Base-by-base conservation (phyloP, 2,888 invertebrate genomes). In the Conops quadrifasciatus region DNA sequence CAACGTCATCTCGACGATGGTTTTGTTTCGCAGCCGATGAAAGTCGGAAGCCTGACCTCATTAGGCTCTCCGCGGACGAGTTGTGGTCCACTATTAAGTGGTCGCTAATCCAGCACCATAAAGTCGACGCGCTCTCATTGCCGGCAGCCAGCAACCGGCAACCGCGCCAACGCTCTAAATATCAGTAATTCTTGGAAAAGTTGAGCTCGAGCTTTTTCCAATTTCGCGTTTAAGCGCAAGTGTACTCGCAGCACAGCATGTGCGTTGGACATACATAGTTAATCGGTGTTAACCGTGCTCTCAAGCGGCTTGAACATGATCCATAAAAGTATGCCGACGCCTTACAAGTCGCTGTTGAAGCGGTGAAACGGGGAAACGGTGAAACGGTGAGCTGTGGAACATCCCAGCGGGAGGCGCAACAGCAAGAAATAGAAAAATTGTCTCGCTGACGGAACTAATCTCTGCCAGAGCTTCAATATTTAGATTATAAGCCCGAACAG, bases 1-100 rank as follows among this genome's bases (percentile, higher is more conserved):
- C 62, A 43, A n/a, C 21, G 36, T 21, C 62, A 62, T 43, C 43
- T 11, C 53, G 19, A 43, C 30, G 43, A 62, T 30, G 43, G 9
- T 36, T 36, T 36, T 36, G 36, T 30, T 11, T 7, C 62, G 62
- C 62, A 62, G 62, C 62, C 30, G 62, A 62, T 43, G 62, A 62
- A 62, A 62, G 62, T 45, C 36, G 43, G 62, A 21, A 62, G 62
- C 45, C 15, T 43, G 62, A 62, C 62, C 62, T 62, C 62, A 43
- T 62, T 62, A 43, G n/a, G 21, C 15, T 30, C 21, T 19, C 30
- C n/a, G 30, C 30, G 62, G 53, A 21, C 53, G n/a, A 21, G 53
- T 53, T 21, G 7, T 36, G 36, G 9, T 9, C 4, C 5, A 36
- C 9, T 36, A 36, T 9, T 21, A 21, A 2, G 1, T 11, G 21